Evolutionary conservation across 2,797 vertebrate species (phyloP).

Genomic region (Morelia viridis): DNA sequence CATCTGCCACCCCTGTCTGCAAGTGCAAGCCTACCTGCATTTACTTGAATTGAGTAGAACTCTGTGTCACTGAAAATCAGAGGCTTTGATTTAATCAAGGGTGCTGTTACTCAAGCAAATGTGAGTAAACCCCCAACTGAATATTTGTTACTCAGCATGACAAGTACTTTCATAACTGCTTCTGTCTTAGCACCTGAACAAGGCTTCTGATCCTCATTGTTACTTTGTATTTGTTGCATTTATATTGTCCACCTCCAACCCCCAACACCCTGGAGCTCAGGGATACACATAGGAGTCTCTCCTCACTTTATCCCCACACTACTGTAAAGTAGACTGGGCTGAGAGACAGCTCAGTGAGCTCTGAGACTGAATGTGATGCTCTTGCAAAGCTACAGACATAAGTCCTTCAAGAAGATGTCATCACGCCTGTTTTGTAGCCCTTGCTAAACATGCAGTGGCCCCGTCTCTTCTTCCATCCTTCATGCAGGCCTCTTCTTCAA

Average conservation of each 20-base stretch:
- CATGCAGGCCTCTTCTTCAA: neutral
- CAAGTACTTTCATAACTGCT: neutral
- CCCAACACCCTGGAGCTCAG: neutral
- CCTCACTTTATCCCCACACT: neutral
- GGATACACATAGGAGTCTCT: neutral
- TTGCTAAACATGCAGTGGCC: neutral
- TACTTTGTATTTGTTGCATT: neutral
- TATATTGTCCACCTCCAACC: neutral
- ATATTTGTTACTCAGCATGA: too few relatives aligned
- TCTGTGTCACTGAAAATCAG: neutral
- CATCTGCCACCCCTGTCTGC: neutral
- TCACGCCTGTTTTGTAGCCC: neutral
- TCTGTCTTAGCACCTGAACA: neutral
- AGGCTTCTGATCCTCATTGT: neutral
- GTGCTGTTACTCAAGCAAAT: too few relatives aligned
- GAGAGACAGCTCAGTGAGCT: neutral
- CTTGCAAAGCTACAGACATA: neutral
- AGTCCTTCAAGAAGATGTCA: neutral
- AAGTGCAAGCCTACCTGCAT: neutral
- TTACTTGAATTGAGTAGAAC: neutral
- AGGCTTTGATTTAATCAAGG: too few relatives aligned
- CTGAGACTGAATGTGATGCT: neutral
- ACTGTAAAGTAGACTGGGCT: neutral
- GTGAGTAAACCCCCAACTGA: too few relatives aligned
- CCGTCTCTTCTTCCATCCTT: neutral